Evolutionary conservation across 2,113 vertebrate species (phyloP).

Genomic region (Elephantulus edwardii): DNA sequence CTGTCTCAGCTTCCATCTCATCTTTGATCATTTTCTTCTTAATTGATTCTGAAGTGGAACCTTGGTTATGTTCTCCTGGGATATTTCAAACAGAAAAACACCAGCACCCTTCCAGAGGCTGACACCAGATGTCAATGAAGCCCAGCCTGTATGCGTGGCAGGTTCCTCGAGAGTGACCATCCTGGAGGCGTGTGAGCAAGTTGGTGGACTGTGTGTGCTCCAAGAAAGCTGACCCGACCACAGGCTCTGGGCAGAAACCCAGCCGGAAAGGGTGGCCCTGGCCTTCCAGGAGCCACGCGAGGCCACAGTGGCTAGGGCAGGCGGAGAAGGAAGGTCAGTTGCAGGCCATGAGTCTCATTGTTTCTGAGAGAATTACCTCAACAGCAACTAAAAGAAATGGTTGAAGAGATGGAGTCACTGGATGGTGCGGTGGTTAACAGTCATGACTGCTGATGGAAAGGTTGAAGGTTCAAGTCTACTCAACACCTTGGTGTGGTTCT

Average conservation of each 20-base stretch:
- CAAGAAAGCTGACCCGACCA: not conserved
- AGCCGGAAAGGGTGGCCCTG: not conserved
- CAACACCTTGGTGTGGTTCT: not conserved
- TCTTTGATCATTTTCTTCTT: not conserved
- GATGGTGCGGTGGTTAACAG: not conserved
- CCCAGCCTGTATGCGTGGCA: not conserved
- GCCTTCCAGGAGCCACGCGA: fast-evolving
- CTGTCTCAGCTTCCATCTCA: fast-evolving
- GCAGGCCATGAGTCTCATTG: not conserved
- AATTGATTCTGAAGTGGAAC: not conserved
- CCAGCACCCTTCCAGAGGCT: not conserved
- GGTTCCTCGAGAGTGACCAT: not conserved
- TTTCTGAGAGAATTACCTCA: not conserved
- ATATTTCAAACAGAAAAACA: not conserved
- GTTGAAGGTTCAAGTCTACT: not conserved
- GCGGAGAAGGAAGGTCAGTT: not conserved
- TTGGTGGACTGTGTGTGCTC: fast-evolving
- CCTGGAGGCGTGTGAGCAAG: not conserved
- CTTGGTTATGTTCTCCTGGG: not conserved
- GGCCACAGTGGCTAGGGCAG: not conserved
- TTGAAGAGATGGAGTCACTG: not conserved
- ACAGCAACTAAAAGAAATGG: not conserved
- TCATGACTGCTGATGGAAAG: not conserved
- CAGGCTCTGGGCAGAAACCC: not conserved
- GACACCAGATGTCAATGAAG: not conserved